A percentile compares a stretch with the other conserved stretches of the same genome.
Evolutionary conservation across 1,140 invertebrate species (phyloP).

Genomic region (Arctopsyche grandis): DNA sequence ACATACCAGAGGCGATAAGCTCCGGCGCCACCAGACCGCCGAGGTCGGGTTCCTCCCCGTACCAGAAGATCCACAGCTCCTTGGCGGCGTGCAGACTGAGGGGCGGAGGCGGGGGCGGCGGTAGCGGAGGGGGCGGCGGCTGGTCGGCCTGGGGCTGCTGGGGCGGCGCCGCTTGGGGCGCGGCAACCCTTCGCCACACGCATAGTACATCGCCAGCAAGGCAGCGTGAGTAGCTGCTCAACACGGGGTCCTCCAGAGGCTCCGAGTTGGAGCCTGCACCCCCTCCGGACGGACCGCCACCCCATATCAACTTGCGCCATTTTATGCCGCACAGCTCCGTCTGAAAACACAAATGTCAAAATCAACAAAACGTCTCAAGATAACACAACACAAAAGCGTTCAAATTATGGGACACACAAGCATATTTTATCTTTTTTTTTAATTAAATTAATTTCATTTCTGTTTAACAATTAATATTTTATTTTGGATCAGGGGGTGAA

Average conservation of each 20-base stretch:
- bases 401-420: no score
- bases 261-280: constrained; percentile 60
- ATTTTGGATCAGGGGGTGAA: no score
- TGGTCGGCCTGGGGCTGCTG: constrained; percentile 73
- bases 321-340: constrained; percentile 98
- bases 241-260: constrained; percentile 91
- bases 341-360: constrained; percentile 67
- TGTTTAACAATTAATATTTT: no score
- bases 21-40: constrained; percentile 83
- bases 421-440: no score
- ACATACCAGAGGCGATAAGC: constrained; percentile 80
- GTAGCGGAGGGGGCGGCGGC: constrained; percentile 66
- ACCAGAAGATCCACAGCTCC: constrained; percentile 99
- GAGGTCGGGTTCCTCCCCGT: constrained; percentile 95
- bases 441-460: no score
- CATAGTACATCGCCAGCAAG: constrained; percentile 93
- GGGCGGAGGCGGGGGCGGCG: constrained; percentile 71
- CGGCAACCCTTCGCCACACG: constrained; percentile 90
- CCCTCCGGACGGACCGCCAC: constrained; percentile 72
- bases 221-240: constrained; percentile 92
- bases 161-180: constrained; percentile 63
- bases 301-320: constrained; percentile 94
- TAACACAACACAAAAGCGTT: no score
- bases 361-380: not conserved
- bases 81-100: constrained; percentile 84